These are phyloP conservation scores for Ichneumoninae sp. DNA, from an alignment of 2,888 invertebrate genomes.

Conservation along the genomic window DNA sequence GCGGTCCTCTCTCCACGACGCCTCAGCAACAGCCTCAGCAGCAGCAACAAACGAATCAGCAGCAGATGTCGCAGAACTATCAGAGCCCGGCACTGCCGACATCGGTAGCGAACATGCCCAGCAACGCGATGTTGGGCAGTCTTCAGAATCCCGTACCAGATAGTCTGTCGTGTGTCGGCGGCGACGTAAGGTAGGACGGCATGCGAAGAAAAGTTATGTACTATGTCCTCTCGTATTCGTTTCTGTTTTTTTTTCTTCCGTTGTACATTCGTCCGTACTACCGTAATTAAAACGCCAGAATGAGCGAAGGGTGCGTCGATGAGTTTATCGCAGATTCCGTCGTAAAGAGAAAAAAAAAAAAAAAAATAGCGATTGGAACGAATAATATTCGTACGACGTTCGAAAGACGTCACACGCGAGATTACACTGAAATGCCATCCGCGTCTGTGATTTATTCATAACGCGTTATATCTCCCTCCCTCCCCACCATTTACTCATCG, in stretches of 20 bases:
- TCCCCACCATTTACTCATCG: constrained; percentile 26
- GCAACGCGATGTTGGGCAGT: constrained; percentile 80
- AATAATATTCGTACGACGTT: neutral
- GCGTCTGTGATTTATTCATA: constrained; percentile 27
- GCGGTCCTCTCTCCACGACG: constrained; percentile 81
- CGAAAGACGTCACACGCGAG: neutral
- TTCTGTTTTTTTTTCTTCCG: constrained; percentile 28
- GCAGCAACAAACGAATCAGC: constrained; percentile 74
- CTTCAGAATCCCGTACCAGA: constrained; percentile 84
- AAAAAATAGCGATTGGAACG: neutral
- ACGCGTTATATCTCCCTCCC: constrained; percentile 3
- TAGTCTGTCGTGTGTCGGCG: constrained; percentile 86
- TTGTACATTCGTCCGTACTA: constrained; percentile 3
- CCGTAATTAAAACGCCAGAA: constrained; percentile 21
- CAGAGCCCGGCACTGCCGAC: constrained; percentile 79
- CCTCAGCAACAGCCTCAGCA: constrained; percentile 76
- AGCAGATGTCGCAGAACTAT: constrained; percentile 82
- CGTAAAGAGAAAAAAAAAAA: neutral
- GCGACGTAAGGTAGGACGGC: constrained; percentile 86
- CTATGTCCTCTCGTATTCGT: constrained; percentile 49
- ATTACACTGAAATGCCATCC: neutral
- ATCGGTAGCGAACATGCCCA: constrained; percentile 77
- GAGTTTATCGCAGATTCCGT: constrained; percentile 32
- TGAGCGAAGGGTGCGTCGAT: constrained; percentile 21
- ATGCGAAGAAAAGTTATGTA: constrained; percentile 69